Evolutionary conservation across 2,113 vertebrate genomes (phyloP), one percentile per base, ranked within the genome.

Genomic region (Lepisosteus oculatus): DNA sequence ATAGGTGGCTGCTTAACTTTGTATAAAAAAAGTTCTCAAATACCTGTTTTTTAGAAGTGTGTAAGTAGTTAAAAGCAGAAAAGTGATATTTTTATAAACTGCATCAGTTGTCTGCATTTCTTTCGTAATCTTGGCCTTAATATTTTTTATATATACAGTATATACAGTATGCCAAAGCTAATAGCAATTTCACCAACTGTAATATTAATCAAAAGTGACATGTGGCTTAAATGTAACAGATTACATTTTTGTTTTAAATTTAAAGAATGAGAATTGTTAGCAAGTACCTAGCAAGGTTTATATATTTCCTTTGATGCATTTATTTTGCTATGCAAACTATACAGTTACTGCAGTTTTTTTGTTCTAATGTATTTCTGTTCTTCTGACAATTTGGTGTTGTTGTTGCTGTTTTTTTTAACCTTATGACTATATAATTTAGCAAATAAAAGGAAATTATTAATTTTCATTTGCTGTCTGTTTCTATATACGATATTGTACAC

Each of bases 361-460:
- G 29, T 29, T 59, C 13, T 13, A 59, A 59, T 59, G 57, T 15
- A 59, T 67, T 51, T 67, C 14, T 67, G 2, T 51, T 14, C 45
- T 43, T 47, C 12, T 51, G 55, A 57, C 15, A 55, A 64, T 12
- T 29, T 54, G 17, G 59, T 65, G 64, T 66, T 66, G 13, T 45
- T 4, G 63, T 73, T 73, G 65, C 43, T 67, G 43, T 66, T 72
- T 68, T 73, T 42, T 67, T 13, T 69, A 74, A 61, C 59, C 88
- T 88, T 93, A 85, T 92, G 92, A 80, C 83, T 81, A 83, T 87
- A 79, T 90, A 90, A 87, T 83, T 87, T 81, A 90, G 88, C 89
- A 93, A 29, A 93, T 93, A 93, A 92, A 92, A 88, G 76, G 72
- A 84, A 86, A 74, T 56, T 44, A 54, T 29, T 12, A 62, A 74